A percentile compares a stretch with the other conserved stretches of the same genome.
phyloP scores from a whole-genome alignment of 2,113 vertebrate genomes.

The Loxodonta africana region DNA sequence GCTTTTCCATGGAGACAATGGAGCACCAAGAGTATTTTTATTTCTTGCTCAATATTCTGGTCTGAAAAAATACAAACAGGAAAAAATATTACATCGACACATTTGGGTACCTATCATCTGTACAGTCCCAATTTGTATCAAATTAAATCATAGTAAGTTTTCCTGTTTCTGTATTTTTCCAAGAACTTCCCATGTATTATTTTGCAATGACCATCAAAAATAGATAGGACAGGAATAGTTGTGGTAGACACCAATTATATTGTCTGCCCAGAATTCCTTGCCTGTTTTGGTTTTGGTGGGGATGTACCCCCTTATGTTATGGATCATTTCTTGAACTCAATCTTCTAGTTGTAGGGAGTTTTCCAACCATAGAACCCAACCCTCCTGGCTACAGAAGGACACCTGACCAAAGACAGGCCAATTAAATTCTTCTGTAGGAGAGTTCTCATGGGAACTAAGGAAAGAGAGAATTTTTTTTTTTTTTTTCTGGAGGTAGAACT shows the following conservation, averaged over 20 bases:
- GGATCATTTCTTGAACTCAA: neutral
- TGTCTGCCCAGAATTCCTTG: neutral
- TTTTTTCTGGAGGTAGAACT: neutral
- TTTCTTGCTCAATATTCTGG: neutral
- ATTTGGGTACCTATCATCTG: neutral
- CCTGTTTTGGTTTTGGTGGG: neutral
- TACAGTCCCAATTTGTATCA: neutral
- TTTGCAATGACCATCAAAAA: slow-evolving; percentile 21
- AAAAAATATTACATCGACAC: neutral
- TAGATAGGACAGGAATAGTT: neutral
- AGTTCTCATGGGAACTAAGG: neutral
- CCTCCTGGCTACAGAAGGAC: neutral
- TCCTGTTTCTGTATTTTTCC: neutral
- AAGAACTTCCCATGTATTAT: neutral
- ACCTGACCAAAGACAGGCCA: neutral
- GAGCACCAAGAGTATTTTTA: neutral
- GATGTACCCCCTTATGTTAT: neutral
- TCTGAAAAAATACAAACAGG: slow-evolving; percentile 15
- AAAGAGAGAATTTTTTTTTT: neutral
- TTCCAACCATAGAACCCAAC: neutral
- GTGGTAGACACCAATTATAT: neutral
- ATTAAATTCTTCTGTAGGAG: neutral
- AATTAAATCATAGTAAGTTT: slow-evolving; percentile 7
- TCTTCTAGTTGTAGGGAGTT: neutral
- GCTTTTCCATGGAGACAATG: neutral